Base-by-base conservation (phyloP, 2,113 vertebrate species). In the Arothron firmamentum region DNA sequence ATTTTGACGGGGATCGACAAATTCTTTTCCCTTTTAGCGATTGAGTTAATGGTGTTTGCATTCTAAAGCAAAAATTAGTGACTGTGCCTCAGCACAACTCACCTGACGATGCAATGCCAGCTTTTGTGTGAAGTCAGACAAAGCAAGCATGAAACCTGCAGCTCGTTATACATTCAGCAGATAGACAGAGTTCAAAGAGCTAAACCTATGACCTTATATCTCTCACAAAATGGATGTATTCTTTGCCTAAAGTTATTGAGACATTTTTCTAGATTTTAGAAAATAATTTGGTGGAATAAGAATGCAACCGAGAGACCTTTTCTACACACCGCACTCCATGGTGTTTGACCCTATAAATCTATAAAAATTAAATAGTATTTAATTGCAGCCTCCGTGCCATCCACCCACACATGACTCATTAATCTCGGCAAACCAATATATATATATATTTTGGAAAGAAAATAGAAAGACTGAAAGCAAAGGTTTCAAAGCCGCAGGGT, bases 401-500 rank as follows among this genome's bases (percentile, higher is more conserved):
- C 52, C 68, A 75, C 56, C 58, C 65, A 18, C 41, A 78, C 84
- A 65, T 72, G 67, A 53, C 64, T 82, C 78, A 78, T 47, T 82
- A 79, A 78, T 48, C 42, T 85, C 70, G 68, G 14, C 66, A 8
- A 63, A 74, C 70, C 58, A 5, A 38, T 9, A 38, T 38, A 65
- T 51, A 46, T 71, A 46, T 73, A 81, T 85, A 83, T 86, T 76
- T 84, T 90, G 88, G 83, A 89, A 71, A 41, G 78, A 81, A 78
- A 85, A 85, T 77, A 87, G 65, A 88, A 76, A 73, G 81, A 31
- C 5, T 31, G 28, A 87, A 84, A 70, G 78, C 72, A 49, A 65
- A 65, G 79, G 66, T 81, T 87, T 86, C 59, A 82, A 81, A 82
- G 82, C 74, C 56, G 55, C 71, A 59, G 21, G 21, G 21, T 23